Evolutionary conservation across 64 coral and sea anemone species (phyloP).

Genomic region (Montipora cactus): DNA sequence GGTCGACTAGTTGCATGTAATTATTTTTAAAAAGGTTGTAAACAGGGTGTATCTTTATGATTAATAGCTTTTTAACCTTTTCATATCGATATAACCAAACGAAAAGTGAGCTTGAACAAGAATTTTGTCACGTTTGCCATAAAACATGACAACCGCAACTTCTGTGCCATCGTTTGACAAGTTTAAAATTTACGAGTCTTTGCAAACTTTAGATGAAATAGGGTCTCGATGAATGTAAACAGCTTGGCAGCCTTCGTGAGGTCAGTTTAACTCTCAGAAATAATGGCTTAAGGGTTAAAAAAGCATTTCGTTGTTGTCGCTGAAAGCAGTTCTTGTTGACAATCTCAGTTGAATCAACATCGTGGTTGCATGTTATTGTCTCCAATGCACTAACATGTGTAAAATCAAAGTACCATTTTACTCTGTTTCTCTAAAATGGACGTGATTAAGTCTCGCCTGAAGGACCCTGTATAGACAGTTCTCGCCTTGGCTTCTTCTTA

Average conservation of each 20-base stretch:
- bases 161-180: too few species aligned
- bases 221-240: neutral
- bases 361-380: neutral
- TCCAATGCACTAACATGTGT: neutral
- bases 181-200: neutral
- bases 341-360: neutral
- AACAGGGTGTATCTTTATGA: too few species aligned
- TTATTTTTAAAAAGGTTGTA: too few species aligned
- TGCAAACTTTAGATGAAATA: neutral
- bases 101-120: too few species aligned
- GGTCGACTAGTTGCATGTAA: too few species aligned
- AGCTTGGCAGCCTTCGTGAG: neutral
- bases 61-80: too few species aligned
- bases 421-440: neutral
- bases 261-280: neutral
- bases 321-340: neutral
- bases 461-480: neutral
- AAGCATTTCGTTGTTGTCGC: neutral
- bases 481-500: neutral
- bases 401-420: neutral
- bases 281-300: neutral
- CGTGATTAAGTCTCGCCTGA: neutral
- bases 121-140: too few species aligned
- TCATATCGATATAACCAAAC: too few species aligned
- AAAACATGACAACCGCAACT: too few species aligned